Base-by-base conservation (phyloP, 2,888 invertebrate species). In the Azorinus chamasolen region DNA sequence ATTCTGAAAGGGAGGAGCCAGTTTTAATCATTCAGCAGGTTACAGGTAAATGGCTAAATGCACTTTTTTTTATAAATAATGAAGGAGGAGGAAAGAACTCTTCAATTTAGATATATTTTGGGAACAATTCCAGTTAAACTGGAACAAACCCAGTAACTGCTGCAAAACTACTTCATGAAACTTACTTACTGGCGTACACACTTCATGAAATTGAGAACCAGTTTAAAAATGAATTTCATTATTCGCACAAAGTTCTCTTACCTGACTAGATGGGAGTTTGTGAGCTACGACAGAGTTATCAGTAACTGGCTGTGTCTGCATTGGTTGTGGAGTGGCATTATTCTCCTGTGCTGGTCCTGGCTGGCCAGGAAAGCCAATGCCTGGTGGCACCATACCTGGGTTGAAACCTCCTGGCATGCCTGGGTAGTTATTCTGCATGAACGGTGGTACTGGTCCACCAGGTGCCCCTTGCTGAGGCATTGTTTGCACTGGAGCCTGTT, bases 341-440 rank as follows among this genome's bases (percentile, higher is more conserved):
- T 32, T 32, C 32, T 32, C 32, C 10, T 32, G 32, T 32, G 5
- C 32, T 6, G 32, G 32, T 4, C 5, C 32, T 22, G 69, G 48
- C 66, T 77, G 79, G 43, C 62, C 68, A 5, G 68, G 70, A 12
- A 78, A 72, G 16, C 51, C 46, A 51, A 87, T 84, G 1, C 87
- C 86, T 41, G 88, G 88, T 20, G 90, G 89, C 59, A 89, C 80
- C 85, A 88, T 82, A 50, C 71, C 79, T 8, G 88, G 89, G 51
- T 82, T 87, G 66, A 89, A 88, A 14, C 87, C 86, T 54, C 79
- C 87, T 20, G 87, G 87, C 73, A 84, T 75, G 4, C 83, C 83
- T 53, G 73, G 77, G 18, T 53, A 77, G 43, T 57, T 74, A 39
- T 41, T 43, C 25, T 54, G 70, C 55, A 61, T 65, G 63, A 69